Evolutionary conservation across 2,888 invertebrate species (phyloP).

Genomic region (Holacanthella duospinosa): DNA sequence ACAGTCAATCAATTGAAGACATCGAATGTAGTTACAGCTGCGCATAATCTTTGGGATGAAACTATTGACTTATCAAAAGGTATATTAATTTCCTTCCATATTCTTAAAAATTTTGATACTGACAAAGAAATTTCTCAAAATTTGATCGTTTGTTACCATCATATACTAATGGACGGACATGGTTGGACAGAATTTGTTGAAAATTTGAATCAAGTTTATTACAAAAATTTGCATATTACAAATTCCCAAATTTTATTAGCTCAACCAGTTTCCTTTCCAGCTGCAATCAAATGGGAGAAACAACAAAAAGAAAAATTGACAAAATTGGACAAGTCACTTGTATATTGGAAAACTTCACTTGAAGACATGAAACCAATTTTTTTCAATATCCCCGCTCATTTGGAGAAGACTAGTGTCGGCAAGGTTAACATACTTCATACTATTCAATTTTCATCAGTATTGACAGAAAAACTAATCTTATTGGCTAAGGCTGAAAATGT

Average conservation of each 20-base stretch:
- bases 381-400: no score
- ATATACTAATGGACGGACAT: constrained; percentile 1
- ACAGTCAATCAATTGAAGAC: not conserved
- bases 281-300: not conserved
- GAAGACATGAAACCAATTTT: not conserved
- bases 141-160: not conserved
- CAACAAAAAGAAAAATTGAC: not conserved
- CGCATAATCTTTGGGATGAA: not conserved
- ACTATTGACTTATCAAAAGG: not conserved
- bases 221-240: not conserved
- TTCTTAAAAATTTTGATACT: not conserved
- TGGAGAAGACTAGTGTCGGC: not conserved
- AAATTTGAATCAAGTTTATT: not conserved
- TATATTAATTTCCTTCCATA: not conserved
- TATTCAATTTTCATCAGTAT: not conserved
- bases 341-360: not conserved
- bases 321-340: not conserved
- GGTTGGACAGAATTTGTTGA: constrained; percentile 1
- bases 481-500: not conserved
- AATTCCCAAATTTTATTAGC: not conserved
- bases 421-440: not conserved
- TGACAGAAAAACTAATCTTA: not conserved
- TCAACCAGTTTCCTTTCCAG: not conserved
- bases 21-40: not conserved
- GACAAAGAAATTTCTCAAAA: no score